phyloP scores from a whole-genome alignment of 2,113 vertebrate species.

The Neolamprologus falcicula region DNA sequence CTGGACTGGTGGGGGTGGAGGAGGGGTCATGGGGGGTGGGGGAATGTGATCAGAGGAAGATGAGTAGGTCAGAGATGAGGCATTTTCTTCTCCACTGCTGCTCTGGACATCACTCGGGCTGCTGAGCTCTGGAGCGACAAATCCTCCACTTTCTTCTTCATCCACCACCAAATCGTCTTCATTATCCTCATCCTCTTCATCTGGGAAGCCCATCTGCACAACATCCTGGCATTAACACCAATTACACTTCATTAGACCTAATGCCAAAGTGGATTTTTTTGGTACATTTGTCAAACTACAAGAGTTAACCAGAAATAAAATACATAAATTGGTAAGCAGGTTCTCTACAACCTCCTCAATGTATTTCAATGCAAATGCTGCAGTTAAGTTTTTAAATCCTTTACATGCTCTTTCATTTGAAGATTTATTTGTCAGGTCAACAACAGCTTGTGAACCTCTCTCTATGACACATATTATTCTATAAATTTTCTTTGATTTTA shows the following conservation, averaged over 20 bases:
- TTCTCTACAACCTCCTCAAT: neutral
- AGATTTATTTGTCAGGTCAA: neutral
- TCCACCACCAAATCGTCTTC: slow-evolving; percentile 63
- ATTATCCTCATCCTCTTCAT: slow-evolving; percentile 77
- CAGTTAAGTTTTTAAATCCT: neutral
- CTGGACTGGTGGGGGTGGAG: slow-evolving; percentile 80
- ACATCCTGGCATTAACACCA: slow-evolving; percentile 68
- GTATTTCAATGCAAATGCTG: neutral
- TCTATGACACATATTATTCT: neutral
- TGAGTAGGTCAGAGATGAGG: slow-evolving; percentile 93
- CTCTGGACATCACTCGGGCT: slow-evolving; percentile 88
- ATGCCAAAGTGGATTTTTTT: neutral
- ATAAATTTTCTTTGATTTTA: neutral
- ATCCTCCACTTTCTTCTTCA: slow-evolving; percentile 78
- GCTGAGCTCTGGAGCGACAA: slow-evolving; percentile 82
- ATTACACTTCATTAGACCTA: slow-evolving; percentile 35
- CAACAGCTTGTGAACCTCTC: neutral
- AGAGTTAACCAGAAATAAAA: neutral
- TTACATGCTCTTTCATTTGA: neutral
- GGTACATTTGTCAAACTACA: neutral
- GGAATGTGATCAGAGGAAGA: slow-evolving; percentile 90
- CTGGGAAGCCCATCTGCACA: slow-evolving; percentile 90
- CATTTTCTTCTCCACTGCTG: slow-evolving; percentile 85
- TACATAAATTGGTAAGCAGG: neutral
- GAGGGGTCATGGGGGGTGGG: slow-evolving; percentile 76